These are phyloP conservation scores for Isaurus tuberculatus DNA, from an alignment of 92 coral and sea anemone genomes.

Conservation along the genomic window DNA sequence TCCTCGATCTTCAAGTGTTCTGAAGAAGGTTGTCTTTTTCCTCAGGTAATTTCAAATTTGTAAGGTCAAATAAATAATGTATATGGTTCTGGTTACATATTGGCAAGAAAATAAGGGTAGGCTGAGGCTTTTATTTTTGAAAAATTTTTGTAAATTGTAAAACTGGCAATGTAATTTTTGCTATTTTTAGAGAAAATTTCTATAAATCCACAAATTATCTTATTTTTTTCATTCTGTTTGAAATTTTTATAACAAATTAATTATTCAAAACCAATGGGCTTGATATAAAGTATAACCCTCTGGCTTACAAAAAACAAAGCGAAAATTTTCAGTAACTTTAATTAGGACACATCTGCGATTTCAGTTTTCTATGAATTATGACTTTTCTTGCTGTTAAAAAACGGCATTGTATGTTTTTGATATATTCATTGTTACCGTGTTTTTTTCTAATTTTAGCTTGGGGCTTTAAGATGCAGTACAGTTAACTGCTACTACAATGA, in stretches of 20 bases:
- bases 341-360: too few species aligned
- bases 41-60: background rate
- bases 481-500: background rate
- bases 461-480: background rate
- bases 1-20: conserved; percentile 18
- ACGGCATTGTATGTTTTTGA: too few species aligned
- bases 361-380: too few species aligned
- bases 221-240: background rate
- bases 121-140: background rate
- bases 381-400: too few species aligned
- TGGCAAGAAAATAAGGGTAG: background rate
- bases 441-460: background rate
- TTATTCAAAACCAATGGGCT: too few species aligned
- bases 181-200: conserved; percentile 13
- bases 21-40: background rate
- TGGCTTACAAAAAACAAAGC: too few species aligned
- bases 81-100: background rate
- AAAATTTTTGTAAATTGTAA: background rate
- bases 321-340: too few species aligned
- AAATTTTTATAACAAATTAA: too few species aligned
- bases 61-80: background rate
- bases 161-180: background rate
- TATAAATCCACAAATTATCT: background rate
- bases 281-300: too few species aligned
- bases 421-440: too few species aligned